Evolutionary conservation across 2,113 vertebrate genomes (phyloP), one percentile per base, ranked within the genome.

Genomic region (Apeltes quadracus): DNA sequence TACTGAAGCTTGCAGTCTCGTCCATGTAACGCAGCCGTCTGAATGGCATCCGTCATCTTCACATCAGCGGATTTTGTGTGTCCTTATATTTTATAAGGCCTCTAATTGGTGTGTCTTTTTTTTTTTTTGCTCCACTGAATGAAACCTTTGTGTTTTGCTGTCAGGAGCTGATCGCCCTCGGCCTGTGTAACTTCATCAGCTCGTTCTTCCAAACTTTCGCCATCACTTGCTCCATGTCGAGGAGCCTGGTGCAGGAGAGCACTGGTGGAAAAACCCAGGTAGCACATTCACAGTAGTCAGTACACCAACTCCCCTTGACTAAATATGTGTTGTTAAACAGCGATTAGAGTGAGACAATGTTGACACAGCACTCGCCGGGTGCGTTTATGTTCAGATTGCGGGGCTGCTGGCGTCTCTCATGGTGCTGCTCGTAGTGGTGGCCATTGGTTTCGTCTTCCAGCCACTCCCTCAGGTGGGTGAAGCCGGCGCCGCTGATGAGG

Each of bases 251-350:
- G 50, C 98, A 99, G 91, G 98, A 99, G 83, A 96, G 98, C 89
- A 98, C 97, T 0, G 97, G 98, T 43, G 97, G 98, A 22, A 96
- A 94, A 71, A 98, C 97, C 3, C 96, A 99, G 96, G 97, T 99
- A 32, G 43, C 41, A 44, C 44, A 39, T 43, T 8, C 51, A 38
- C 61, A 51, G 7, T 15, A 58, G 12, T 1, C 14, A 41, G 46
- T 23, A 36, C 10, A 14, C 54, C 2, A 20, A 86, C 46, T 61
- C 11, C 1, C 43, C 54, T n/a, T 5, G 12, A 12, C 41, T 55
- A 46, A 58, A 72, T 54, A 69, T 54, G 50, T 48, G 54, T 43
- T 27, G n/a, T 81, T 68, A 88, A 87, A 50, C 20, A 20, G 48
- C 73, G 54, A 78, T 64, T 48, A 55, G 29, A 38, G 22, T 7